phyloP scores from a whole-genome alignment of 2,797 vertebrate genomes.

The Fundulus diaphanus region DNA sequence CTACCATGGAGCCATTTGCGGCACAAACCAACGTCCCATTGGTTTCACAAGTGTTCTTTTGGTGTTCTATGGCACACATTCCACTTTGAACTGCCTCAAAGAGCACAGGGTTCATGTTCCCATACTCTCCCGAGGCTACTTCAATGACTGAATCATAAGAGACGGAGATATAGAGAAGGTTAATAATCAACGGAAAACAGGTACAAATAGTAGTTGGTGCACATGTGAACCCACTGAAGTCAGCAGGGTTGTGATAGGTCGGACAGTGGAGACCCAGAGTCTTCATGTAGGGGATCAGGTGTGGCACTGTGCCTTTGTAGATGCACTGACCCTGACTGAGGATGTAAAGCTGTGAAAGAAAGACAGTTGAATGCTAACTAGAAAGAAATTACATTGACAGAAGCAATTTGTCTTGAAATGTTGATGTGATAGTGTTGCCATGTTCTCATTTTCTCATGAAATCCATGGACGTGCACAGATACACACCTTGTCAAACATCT shows the following conservation, averaged over 20 bases:
- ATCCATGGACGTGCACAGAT: background rate
- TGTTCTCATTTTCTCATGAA: background rate
- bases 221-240: conserved; percentile 77
- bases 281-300: conserved; percentile 93
- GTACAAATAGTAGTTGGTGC: background rate
- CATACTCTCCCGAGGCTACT: conserved; percentile 96
- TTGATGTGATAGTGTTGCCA: background rate
- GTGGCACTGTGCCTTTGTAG: conserved; percentile 91
- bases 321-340: conserved; percentile 97
- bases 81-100: conserved; percentile 92
- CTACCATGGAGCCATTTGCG: conserved; percentile 65
- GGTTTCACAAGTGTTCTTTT: conserved; percentile 82
- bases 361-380: background rate
- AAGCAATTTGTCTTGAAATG: background rate
- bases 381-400: background rate
- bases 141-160: conserved; percentile 84
- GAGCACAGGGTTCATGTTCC: conserved; percentile 91
- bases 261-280: conserved; percentile 90
- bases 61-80: conserved; percentile 86
- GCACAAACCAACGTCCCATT: conserved; percentile 72
- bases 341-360: conserved; percentile 89
- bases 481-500: conserved; percentile 95
- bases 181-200: background rate
- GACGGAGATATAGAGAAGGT: background rate
- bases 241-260: conserved; percentile 95